phyloP scores from a whole-genome alignment of 2,888 invertebrate genomes.

The Plebejus argus region DNA sequence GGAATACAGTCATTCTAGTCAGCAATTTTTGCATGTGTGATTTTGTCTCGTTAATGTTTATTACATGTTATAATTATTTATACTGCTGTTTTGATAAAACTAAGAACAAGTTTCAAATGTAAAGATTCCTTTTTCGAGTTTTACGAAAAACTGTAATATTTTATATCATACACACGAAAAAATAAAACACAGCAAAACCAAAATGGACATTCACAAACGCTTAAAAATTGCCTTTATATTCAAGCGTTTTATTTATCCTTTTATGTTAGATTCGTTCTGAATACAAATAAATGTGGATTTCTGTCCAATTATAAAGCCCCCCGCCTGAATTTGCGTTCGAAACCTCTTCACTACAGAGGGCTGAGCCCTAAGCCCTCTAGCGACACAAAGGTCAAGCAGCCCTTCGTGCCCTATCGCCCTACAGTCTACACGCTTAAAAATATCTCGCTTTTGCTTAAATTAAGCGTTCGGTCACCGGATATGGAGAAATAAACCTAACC shows the following conservation, averaged over 20 bases:
- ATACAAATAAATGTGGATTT: slow-evolving; percentile 15
- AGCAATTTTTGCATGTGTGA: background rate
- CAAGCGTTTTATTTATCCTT: slow-evolving; percentile 19
- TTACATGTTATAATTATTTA: background rate
- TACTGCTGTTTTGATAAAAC: background rate
- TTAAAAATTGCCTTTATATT: background rate
- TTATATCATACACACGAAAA: background rate
- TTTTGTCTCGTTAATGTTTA: background rate
- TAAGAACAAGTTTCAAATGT: background rate
- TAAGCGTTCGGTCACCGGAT: background rate
- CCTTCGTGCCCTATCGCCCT: slow-evolving; percentile 44
- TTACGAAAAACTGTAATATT: background rate
- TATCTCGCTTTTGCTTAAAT: background rate
- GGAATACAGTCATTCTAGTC: too few relatives aligned
- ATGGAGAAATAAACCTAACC: background rate
- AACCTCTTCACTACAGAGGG: slow-evolving; percentile 33
- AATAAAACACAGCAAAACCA: background rate
- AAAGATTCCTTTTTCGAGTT: background rate
- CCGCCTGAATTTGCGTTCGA: slow-evolving; percentile 33
- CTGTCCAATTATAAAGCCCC: slow-evolving; percentile 25
- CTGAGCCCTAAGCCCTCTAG: slow-evolving; percentile 33
- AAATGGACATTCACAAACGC: background rate
- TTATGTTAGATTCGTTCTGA: slow-evolving; percentile 9
- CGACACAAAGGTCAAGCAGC: slow-evolving; percentile 43
- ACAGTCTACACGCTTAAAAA: slow-evolving; percentile 31